Conservation (phyloP, 2,113 vertebrate genomes). For the Sorex fumeus region DNA sequence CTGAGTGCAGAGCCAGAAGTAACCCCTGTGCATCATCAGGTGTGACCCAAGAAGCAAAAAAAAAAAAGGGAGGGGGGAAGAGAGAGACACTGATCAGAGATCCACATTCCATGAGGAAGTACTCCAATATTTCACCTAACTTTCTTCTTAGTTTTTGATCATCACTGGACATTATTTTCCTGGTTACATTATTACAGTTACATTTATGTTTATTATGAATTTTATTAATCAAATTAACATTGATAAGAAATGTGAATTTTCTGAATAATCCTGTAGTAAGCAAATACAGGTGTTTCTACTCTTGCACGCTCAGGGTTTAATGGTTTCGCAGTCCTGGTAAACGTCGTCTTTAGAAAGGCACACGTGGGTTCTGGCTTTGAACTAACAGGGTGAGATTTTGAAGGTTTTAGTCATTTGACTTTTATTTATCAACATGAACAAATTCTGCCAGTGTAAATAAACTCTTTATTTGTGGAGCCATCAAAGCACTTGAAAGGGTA, state of each 20-base stretch:
- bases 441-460: background rate
- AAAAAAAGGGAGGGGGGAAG: no score
- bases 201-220: constrained; percentile 21
- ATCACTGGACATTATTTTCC: background rate
- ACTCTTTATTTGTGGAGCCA: constrained; percentile 10
- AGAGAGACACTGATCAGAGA: background rate
- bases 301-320: background rate
- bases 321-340: background rate
- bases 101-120: background rate
- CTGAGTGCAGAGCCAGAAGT: no score
- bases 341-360: background rate
- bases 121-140: background rate
- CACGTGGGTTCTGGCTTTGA: background rate
- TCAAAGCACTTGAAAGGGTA: background rate
- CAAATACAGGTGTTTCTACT: background rate
- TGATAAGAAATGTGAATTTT: background rate
- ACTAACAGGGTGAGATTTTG: background rate
- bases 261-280: background rate
- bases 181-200: background rate
- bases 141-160: constrained; percentile 20
- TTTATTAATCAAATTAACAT: background rate
- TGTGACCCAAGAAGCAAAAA: no score
- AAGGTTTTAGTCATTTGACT: constrained; percentile 14
- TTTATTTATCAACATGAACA: background rate
- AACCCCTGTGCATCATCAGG: no score